Base-by-base conservation (phyloP, 2,888 invertebrate genomes). In the Fissipunctia ypsillon region DNA sequence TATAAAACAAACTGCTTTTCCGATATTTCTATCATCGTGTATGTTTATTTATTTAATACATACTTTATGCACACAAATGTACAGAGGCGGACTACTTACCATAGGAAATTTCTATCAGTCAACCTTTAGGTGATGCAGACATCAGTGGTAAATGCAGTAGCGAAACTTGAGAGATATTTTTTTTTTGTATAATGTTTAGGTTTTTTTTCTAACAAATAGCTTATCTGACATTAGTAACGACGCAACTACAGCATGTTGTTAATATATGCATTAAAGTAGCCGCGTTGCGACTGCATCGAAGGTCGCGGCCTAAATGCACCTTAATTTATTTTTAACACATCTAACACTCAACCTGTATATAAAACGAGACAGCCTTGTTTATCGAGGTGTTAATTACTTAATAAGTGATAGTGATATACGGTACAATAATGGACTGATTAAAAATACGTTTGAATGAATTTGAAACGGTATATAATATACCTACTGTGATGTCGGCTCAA, bases 251-350 rank as follows among this genome's bases (percentile, higher is more conserved):
- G 50, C 31, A 28, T 57, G 43, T 50, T 56, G 56, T 48, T 84
- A 68, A 83, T 83, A 57, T 73, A 78, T 65, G 59, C 52, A 82
- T 73, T 71, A 66, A 66, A 72, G 43, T 69, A 38, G 67, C 67
- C 45, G 68, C 71, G 52, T 79, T 70, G 38, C 65, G 50, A 67
- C 69, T 85, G 73, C 74, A 83, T 69, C 48, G 60, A 77, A 84
- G 84, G 80, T 65, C 80, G 72, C 54, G 84, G 69, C 80, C 84
- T 75, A 75, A 76, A 77, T 84, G 77, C 84, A 83, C 69, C 59
- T 83, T 83, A 83, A 85, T 84, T 83, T 69, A 79, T 73, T 78
- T 85, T 75, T 69, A 59, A 69, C 76, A 66, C 61, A 73, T 73
- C 73, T 59, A 69, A 69, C 63, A 75, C 45, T 66, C 69, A 57